Evolutionary conservation across 2,888 invertebrate genomes (phyloP), one percentile per base, ranked within the genome.

Genomic region (Brachyptera putata): DNA sequence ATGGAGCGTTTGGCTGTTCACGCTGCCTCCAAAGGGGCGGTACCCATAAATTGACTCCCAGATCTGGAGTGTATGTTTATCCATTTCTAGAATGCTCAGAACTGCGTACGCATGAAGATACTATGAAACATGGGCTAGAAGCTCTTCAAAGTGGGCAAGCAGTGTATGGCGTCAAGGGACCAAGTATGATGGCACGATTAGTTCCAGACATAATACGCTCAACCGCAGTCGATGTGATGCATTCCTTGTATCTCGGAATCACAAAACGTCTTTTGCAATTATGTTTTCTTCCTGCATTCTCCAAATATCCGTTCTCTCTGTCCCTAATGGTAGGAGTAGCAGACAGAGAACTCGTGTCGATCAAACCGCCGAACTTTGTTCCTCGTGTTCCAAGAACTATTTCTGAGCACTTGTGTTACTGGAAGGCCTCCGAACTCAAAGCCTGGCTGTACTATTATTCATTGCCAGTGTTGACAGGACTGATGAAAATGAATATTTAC

Each of bases 391-490:
- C 55, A n/a, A 22, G 55, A 13, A 25, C 16, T 24, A 37, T 55
- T 26, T 13, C 21, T 37, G n/a, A 26, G n/a, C 48, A 48, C n/a
- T 13, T 55, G 3, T 13, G 9, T 9, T 18, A 26, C 34, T 26
- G 55, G 34, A 55, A 55, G 14, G 34, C 34, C 1, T 11, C 7
- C 7, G 34, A 30, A 11, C 22, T 30, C 7, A 55, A 55, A 30
- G 21, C 34, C 5, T 26, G 55, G 30, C 34, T 55, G 4, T 55
- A 18, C 14, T 55, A 55, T 55, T 55, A 55, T 30, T 36, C 55
- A 30, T 21, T 55, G n/a, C 55, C 55, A 21, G 55, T 55, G 1
- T 55, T 55, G 11, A 18, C 16, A 13, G 55, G 55, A 13, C 30
- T 55, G 13, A 55, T 55, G 55, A 25, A 34, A 34, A 26, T 7